A percentile compares a stretch with the other conserved stretches of the same genome.
These are phyloP conservation scores for Cephalopholis sonnerati DNA, from an alignment of 2,113 vertebrate genomes.

Conservation along the genomic window DNA sequence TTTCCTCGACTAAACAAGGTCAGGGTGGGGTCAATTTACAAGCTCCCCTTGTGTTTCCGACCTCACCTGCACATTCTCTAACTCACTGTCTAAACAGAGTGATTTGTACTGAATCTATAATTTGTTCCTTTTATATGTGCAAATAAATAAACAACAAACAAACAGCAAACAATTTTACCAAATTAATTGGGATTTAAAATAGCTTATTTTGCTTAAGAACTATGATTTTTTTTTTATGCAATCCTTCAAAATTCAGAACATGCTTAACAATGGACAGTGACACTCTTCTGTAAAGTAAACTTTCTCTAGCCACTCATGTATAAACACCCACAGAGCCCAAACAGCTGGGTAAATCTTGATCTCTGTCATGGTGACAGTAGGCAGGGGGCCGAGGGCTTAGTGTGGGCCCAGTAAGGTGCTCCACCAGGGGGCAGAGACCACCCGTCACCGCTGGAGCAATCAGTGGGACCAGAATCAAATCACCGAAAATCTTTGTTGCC, in stretches of 20 bases:
- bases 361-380: slow-evolving; percentile 50
- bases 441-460: slow-evolving; percentile 19
- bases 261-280: background rate
- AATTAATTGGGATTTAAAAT: background rate
- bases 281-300: background rate
- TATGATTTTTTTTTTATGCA: too few species aligned
- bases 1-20: too few species aligned
- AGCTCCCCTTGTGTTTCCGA: too few species aligned
- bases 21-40: too few species aligned
- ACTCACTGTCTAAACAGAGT: too few species aligned
- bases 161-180: background rate
- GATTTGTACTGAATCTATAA: too few species aligned
- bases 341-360: slow-evolving; percentile 76
- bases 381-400: slow-evolving; percentile 37
- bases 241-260: background rate
- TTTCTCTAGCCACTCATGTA: slow-evolving; percentile 5
- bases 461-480: slow-evolving; percentile 39
- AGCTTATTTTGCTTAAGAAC: background rate
- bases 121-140: too few species aligned
- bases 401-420: slow-evolving; percentile 52
- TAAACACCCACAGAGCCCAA: slow-evolving; percentile 44
- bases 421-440: slow-evolving; percentile 51
- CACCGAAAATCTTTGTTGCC: slow-evolving; percentile 17
- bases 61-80: too few species aligned
- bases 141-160: too few species aligned